Evolutionary conservation across 2,113 vertebrate species (phyloP).

Genomic region (Phaethornis superciliosus): DNA sequence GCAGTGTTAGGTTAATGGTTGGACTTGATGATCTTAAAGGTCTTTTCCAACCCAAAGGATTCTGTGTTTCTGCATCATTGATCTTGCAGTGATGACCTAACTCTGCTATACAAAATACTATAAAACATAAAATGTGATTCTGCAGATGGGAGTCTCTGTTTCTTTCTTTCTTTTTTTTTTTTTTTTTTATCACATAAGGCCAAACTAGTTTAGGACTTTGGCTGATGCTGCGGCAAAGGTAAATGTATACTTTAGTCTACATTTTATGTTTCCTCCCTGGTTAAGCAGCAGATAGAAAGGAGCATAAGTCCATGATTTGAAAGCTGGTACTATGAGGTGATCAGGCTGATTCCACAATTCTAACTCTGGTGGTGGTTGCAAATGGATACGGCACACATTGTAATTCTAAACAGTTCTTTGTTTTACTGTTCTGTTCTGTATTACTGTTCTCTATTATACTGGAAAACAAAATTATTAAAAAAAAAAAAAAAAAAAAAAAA

Average conservation of each 20-base stretch:
- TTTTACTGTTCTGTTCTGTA: not conserved
- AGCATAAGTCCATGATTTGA: not conserved
- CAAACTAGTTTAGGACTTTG: not conserved
- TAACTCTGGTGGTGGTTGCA: rapidly evolving
- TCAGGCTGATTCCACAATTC: not conserved
- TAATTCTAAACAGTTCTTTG: not conserved
- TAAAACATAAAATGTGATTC: not conserved
- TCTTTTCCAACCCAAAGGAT: too few species aligned
- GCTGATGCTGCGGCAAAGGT: not conserved
- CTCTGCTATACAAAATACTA: rapidly evolving
- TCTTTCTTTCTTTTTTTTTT: too few species aligned
- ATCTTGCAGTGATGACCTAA: not conserved
- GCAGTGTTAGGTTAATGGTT: too few species aligned
- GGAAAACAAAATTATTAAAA: not conserved
- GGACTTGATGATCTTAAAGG: too few species aligned
- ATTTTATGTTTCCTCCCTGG: not conserved
- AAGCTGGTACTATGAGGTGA: not conserved
- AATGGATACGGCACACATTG: rapidly evolving
- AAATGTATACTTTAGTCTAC: not conserved
- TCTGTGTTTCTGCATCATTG: not conserved
- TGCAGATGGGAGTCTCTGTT: not conserved
- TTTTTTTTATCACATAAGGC: not conserved
- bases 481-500: too few species aligned
- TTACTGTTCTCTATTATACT: rapidly evolving
- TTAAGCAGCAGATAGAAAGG: not conserved